Evolutionary conservation across 2,888 invertebrate genomes (phyloP).

Genomic region (Eretmocerus hayati): DNA sequence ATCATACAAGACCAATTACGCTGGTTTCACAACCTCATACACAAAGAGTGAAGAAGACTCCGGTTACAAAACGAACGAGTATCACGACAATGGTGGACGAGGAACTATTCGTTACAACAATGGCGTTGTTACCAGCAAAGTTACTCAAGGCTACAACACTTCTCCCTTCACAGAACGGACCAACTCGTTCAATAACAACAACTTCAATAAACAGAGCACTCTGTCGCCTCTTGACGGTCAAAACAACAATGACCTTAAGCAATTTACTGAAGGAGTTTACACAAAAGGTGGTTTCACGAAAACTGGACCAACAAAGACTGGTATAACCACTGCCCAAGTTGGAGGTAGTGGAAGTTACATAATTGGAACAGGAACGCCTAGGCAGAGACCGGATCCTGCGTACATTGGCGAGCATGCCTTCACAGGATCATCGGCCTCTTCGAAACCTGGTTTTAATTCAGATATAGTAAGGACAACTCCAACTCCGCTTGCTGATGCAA

Average conservation of each 20-base stretch:
- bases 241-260: slow-evolving; percentile 7
- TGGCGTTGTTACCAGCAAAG: slow-evolving; percentile 35
- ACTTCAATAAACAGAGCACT: slow-evolving; percentile 28
- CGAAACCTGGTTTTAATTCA: neutral
- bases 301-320: slow-evolving; percentile 40
- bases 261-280: slow-evolving; percentile 13
- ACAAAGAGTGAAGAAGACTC: too few relatives aligned
- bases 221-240: slow-evolving; percentile 12
- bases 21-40: slow-evolving; percentile 11
- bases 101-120: slow-evolving; percentile 37
- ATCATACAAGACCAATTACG: slow-evolving; percentile 12
- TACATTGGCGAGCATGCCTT: slow-evolving; percentile 40
- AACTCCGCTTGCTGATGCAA: neutral
- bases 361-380: slow-evolving; percentile 28
- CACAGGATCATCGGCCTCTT: slow-evolving; percentile 28
- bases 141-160: slow-evolving; percentile 37
- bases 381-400: slow-evolving; percentile 29
- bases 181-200: slow-evolving; percentile 37
- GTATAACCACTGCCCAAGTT: slow-evolving; percentile 37
- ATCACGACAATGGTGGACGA: slow-evolving; percentile 36
- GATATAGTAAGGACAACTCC: neutral
- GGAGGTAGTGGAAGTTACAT: slow-evolving; percentile 41
- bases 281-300: slow-evolving; percentile 39
- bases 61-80: slow-evolving; percentile 37
- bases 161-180: slow-evolving; percentile 33